A percentile compares a stretch with the other conserved stretches of the same genome.
Evolutionary conservation across 2,113 vertebrate species (phyloP).

Genomic region (Phalacrocorax carbo): DNA sequence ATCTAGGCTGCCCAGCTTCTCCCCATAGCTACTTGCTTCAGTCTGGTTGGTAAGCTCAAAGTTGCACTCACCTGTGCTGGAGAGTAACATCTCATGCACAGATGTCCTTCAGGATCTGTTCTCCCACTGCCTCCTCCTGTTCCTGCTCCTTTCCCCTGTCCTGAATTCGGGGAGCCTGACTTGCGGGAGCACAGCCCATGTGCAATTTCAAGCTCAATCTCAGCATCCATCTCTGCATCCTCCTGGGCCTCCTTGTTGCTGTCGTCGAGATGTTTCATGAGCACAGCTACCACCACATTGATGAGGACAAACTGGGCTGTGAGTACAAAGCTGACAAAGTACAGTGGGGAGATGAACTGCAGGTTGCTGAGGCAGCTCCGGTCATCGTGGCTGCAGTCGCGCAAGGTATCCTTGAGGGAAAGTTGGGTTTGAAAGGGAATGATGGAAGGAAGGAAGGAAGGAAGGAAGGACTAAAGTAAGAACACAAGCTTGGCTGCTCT

Average conservation of each 20-base stretch:
- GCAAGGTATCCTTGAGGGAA: slow-evolving; percentile 87
- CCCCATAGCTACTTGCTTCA: neutral
- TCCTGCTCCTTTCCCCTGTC: slow-evolving; percentile 22
- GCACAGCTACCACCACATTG: slow-evolving; percentile 99
- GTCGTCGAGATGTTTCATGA: slow-evolving; percentile 99
- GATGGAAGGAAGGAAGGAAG: neutral
- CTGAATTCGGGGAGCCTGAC: slow-evolving; percentile 71
- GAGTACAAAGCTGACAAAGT: slow-evolving; percentile 99
- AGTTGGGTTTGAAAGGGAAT: neutral
- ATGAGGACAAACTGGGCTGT: slow-evolving; percentile 99
- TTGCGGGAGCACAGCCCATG: slow-evolving; percentile 79
- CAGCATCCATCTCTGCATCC: slow-evolving; percentile 97
- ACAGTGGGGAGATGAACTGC: slow-evolving; percentile 92
- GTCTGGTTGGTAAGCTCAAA: slow-evolving; percentile 5
- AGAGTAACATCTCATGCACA: slow-evolving; percentile 83
- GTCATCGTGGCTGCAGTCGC: slow-evolving; percentile 92
- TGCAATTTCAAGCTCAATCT: slow-evolving; percentile 94
- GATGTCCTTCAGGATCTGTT: slow-evolving; percentile 66
- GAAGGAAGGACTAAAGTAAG: slow-evolving; percentile 50
- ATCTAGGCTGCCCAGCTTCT: neutral
- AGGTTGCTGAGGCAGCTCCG: slow-evolving; percentile 94
- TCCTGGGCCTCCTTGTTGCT: slow-evolving; percentile 99
- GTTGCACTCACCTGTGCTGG: slow-evolving; percentile 87
- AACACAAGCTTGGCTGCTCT: neutral
- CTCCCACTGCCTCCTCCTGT: slow-evolving; percentile 34